Percentiles rank a stretch among this genome's conserved stretches.
These are phyloP conservation scores for Oryzias celebensis DNA, from an alignment of 2,113 vertebrate genomes.

Conservation along the genomic window DNA sequence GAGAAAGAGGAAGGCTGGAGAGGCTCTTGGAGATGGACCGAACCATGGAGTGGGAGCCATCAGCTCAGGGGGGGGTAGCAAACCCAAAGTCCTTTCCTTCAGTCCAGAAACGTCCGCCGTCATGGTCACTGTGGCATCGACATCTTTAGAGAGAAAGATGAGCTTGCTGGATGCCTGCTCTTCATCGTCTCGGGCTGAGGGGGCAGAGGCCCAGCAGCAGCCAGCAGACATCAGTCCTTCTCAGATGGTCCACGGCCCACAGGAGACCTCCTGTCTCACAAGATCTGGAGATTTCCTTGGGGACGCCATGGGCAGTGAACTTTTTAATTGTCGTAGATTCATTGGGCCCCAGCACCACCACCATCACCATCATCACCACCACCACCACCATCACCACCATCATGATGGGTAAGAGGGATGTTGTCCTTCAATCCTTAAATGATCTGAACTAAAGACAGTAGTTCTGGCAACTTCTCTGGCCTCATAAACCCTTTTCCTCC, in stretches of 20 bases:
- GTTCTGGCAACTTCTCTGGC: background rate
- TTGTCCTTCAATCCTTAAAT: background rate
- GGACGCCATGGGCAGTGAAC: conserved; percentile 91
- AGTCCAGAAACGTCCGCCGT: conserved; percentile 74
- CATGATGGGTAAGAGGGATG: conserved; percentile 85
- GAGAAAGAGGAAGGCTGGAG: conserved; percentile 87
- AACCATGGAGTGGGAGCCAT: conserved; percentile 66
- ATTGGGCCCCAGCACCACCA: conserved; percentile 95
- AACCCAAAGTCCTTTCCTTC: conserved; percentile 84
- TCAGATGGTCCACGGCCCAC: conserved; percentile 84
- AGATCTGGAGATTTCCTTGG: conserved; percentile 91
- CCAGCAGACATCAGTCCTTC: conserved; percentile 81
- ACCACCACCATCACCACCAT: conserved; percentile 58
- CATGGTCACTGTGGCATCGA: conserved; percentile 58
- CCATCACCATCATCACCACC: conserved; percentile 88
- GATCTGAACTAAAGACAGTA: background rate
- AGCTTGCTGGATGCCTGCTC: conserved; percentile 88
- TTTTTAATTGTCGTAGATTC: conserved; percentile 95
- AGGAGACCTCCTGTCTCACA: conserved; percentile 88
- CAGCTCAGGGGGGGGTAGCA: conserved; percentile 61
- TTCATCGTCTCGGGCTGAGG: conserved; percentile 78
- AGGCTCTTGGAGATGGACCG: conserved; percentile 81
- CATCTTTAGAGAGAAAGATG: conserved; percentile 83
- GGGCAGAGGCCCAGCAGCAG: conserved; percentile 70
- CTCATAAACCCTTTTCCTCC: background rate